A percentile compares a stretch with the other conserved stretches of the same genome.
Conservation (phyloP, 2,113 vertebrate genomes). For the Spea bombifrons region DNA sequence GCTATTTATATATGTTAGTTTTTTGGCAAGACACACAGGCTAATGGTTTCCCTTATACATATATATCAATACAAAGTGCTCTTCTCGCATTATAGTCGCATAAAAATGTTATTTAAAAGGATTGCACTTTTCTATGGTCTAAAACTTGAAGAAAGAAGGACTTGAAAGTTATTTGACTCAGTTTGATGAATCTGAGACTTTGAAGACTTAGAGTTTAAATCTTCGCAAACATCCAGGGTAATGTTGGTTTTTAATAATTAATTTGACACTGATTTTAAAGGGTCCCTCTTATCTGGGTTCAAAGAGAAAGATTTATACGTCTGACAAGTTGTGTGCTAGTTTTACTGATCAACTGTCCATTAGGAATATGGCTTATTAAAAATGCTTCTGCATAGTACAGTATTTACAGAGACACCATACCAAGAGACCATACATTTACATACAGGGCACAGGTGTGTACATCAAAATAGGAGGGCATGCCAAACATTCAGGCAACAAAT, state of each 20-base stretch:
- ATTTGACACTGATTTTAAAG: slow-evolving; percentile 16
- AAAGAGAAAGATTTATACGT: slow-evolving; percentile 33
- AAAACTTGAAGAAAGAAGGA: background rate
- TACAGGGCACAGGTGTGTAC: background rate
- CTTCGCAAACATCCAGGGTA: background rate
- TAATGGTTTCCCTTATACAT: slow-evolving; percentile 7
- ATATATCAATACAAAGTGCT: slow-evolving; percentile 31
- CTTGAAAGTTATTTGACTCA: slow-evolving; percentile 7
- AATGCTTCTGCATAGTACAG: background rate
- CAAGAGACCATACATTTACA: background rate
- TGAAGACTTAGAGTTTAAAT: background rate
- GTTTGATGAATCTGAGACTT: slow-evolving; percentile 1
- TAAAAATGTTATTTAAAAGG: slow-evolving; percentile 17
- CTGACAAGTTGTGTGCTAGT: background rate
- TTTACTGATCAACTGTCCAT: slow-evolving; percentile 21
- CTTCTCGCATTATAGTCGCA: slow-evolving; percentile 21
- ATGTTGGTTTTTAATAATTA: slow-evolving; percentile 15
- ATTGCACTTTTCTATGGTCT: background rate
- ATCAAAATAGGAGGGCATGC: background rate
- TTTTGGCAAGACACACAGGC: background rate
- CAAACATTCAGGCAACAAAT: background rate
- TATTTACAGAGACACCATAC: background rate
- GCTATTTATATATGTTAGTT: background rate
- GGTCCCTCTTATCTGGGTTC: slow-evolving; percentile 7
- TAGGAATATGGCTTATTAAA: slow-evolving; percentile 7